Evolutionary conservation across 2,888 invertebrate genomes (phyloP), one percentile per base, ranked within the genome.

Genomic region (Drosophila barbarae): DNA sequence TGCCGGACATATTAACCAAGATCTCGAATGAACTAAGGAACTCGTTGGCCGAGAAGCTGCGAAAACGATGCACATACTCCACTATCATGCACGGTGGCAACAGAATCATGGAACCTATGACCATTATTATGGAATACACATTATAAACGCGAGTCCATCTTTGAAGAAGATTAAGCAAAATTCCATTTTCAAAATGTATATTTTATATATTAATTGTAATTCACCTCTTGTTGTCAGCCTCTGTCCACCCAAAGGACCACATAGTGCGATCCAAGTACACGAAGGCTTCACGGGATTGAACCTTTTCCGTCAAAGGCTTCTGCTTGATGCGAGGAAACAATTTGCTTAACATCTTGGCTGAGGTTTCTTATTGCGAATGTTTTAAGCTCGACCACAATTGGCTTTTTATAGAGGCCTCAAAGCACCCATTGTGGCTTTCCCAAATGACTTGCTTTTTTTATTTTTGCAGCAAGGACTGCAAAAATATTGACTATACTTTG

Each of bases 191-290:
- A 13, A 18, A 18, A 18, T 4, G 0, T 8, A 12, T 30, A 30
- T 12, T 30, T 30, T 5, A 10, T n/a, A 12, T 12, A 12, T 4
- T 5, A 34, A 13, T 7, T 8, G 4, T 12, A 9, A 10, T 15
- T 32, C 2, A 59, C 58, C 36, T 57, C 10, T 58, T 59, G 3
- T 65, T 21, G 1, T 28, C 5, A 0, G 67, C 15, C 18, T 42
- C 32, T 13, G 44, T 36, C 67, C 67, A 67, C 6, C 67, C 67
- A 2, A 51, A 30, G 1, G 9, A 5, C 9, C 35, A 30, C 69
- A 82, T 78, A 4, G 42, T 50, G 0, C 67, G 54, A 68, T 84
- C 72, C 55, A 84, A 12, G 34, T 78, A 78, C 12, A 51, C 3
- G 2, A 68, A 69, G 4, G 66, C 56, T 49, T 78, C 79, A 0